A percentile compares a stretch with the other conserved stretches of the same genome.
Conservation (phyloP, 2,888 invertebrate genomes). For the Ctena decussata region DNA sequence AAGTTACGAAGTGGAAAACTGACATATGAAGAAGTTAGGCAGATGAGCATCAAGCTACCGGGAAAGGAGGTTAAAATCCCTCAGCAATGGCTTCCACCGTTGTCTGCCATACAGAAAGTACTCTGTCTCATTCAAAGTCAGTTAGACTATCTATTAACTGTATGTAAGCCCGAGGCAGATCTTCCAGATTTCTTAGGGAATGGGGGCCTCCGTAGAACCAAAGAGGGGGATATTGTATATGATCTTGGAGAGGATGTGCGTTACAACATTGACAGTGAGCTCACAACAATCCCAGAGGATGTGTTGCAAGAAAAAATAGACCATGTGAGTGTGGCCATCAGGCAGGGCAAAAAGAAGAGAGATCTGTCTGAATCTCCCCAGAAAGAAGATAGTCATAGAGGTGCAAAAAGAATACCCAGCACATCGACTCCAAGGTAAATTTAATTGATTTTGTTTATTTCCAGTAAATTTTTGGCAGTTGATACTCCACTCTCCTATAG, state of each 20-base stretch:
- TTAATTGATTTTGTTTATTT: too few species aligned
- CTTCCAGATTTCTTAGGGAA: constrained; percentile 28
- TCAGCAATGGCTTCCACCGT: constrained; percentile 32
- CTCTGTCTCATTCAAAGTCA: constrained; percentile 13
- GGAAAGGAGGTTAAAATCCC: not conserved
- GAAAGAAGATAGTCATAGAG: not conserved
- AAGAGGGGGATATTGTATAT: constrained; percentile 14
- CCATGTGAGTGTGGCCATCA: not conserved
- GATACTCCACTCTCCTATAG: too few species aligned
- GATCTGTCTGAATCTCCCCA: not conserved
- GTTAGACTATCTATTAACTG: constrained; percentile 24
- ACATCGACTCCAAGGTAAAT: constrained; percentile 10
- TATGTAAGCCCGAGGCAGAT: constrained; percentile 10
- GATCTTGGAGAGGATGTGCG: constrained; percentile 19
- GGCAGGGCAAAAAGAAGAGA: not conserved
- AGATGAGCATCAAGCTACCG: constrained; percentile 10
- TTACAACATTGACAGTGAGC: not conserved
- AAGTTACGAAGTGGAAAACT: not conserved
- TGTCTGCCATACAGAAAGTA: not conserved
- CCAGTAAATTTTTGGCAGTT: too few species aligned
- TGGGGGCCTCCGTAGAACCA: constrained; percentile 15
- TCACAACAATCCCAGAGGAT: not conserved
- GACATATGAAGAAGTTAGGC: constrained; percentile 34
- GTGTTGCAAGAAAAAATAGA: not conserved
- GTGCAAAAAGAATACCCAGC: not conserved